Evolutionary conservation across 2,113 vertebrate species (phyloP).

Genomic region (Micronycteris hirsuta): DNA sequence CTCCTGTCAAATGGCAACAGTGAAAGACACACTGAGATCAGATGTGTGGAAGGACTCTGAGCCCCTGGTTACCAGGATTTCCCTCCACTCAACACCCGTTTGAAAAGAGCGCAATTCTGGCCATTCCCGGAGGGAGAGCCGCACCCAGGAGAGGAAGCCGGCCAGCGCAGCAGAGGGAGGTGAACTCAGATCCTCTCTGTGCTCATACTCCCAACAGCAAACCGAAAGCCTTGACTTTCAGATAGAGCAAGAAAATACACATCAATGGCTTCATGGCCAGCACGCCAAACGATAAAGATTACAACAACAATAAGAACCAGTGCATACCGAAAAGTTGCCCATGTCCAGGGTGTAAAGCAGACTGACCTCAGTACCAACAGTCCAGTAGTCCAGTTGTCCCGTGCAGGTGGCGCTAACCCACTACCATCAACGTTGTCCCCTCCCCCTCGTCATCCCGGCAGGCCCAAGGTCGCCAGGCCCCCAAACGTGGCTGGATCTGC

Average conservation of each 20-base stretch:
- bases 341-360: neutral
- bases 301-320: neutral
- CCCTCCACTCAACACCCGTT: no score
- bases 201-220: neutral
- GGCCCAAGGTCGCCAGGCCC: neutral
- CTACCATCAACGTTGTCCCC: rapidly evolving
- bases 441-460: rapidly evolving
- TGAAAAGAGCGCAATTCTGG: neutral
- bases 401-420: no score
- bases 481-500: rapidly evolving
- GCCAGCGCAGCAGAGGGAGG: neutral
- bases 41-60: neutral
- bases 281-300: neutral
- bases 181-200: neutral
- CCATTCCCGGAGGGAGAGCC: neutral
- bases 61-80: neutral
- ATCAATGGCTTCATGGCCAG: neutral
- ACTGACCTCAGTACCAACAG: neutral
- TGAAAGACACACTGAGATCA: neutral
- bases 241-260: neutral
- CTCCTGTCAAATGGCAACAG: neutral
- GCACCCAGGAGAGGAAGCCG: no score
- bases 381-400: neutral
- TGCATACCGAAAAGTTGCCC: neutral
- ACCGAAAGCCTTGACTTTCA: neutral